A percentile compares a stretch with the other conserved stretches of the same genome.
Evolutionary conservation across 2,888 invertebrate species (phyloP).

Genomic region (Nycteola revayana): DNA sequence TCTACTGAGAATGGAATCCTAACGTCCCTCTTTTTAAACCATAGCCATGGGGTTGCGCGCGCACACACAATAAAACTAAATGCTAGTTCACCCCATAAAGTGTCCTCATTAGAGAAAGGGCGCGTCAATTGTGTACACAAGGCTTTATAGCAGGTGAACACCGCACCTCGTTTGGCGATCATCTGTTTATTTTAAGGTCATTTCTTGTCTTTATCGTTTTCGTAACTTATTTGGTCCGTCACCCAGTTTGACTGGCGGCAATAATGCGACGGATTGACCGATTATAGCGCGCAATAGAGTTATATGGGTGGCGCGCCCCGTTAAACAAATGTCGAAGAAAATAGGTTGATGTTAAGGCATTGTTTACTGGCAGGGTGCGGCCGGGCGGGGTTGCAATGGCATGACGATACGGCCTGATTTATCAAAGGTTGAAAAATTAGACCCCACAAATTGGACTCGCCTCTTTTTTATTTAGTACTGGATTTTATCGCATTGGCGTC

Average conservation of each 20-base stretch:
- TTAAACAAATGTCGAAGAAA: constrained; percentile 64
- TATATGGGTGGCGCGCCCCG: constrained; percentile 64
- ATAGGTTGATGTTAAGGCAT: constrained; percentile 46
- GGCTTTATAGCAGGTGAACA: constrained; percentile 68
- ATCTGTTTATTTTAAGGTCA: constrained; percentile 79
- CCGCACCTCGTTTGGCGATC: constrained; percentile 67
- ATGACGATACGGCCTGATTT: constrained; percentile 60
- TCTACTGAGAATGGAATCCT: constrained; percentile 50
- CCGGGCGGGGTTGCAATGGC: constrained; percentile 49
- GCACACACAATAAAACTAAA: constrained; percentile 73
- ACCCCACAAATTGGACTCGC: constrained; percentile 51
- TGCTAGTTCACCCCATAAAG: constrained; percentile 72
- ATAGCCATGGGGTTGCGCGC: constrained; percentile 66
- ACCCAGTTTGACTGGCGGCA: constrained; percentile 43
- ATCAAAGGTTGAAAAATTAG: constrained; percentile 54
- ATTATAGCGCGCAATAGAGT: constrained; percentile 60
- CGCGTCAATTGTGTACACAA: constrained; percentile 64
- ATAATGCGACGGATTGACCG: constrained; percentile 57
- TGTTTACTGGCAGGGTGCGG: constrained; percentile 65
- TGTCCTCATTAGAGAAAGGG: constrained; percentile 78
- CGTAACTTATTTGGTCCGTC: constrained; percentile 50
- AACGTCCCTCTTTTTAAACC: constrained; percentile 65
- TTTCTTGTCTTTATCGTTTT: constrained; percentile 67
- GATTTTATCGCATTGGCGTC: constrained; percentile 27
- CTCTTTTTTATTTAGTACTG: constrained; percentile 43